phyloP scores from a whole-genome alignment of 2,113 vertebrate species.

The Notechis scutatus region DNA sequence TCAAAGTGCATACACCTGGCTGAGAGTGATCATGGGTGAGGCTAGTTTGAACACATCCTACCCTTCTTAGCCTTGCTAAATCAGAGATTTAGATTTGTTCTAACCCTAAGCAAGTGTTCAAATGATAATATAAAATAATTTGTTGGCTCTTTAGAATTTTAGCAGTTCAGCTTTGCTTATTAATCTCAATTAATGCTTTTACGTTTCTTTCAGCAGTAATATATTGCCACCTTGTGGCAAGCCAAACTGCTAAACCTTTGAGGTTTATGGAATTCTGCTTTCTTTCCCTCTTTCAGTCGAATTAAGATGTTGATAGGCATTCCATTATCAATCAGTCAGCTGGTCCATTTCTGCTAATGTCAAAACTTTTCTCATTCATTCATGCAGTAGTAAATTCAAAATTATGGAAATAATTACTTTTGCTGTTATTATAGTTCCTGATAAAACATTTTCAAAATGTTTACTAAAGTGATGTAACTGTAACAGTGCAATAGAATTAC shows the following conservation, averaged over 20 bases:
- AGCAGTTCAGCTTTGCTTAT: constrained; percentile 32
- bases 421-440: background rate
- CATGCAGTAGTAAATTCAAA: background rate
- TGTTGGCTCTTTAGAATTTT: background rate
- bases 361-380: background rate
- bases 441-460: background rate
- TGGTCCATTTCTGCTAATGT: background rate
- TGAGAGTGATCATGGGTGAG: background rate
- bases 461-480: background rate
- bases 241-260: background rate
- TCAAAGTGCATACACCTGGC: background rate
- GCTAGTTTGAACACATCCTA: background rate
- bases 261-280: background rate
- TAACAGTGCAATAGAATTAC: background rate
- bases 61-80: background rate
- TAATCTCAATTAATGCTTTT: background rate
- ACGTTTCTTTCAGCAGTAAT: background rate
- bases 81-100: background rate
- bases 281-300: background rate
- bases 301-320: background rate
- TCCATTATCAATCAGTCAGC: background rate
- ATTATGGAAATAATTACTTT: background rate
- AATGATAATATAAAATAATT: background rate
- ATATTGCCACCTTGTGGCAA: constrained; percentile 35
- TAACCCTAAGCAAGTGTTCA: background rate